Conservation (phyloP, 2,797 vertebrate species). For the Phrynocephalus vlangalii region DNA sequence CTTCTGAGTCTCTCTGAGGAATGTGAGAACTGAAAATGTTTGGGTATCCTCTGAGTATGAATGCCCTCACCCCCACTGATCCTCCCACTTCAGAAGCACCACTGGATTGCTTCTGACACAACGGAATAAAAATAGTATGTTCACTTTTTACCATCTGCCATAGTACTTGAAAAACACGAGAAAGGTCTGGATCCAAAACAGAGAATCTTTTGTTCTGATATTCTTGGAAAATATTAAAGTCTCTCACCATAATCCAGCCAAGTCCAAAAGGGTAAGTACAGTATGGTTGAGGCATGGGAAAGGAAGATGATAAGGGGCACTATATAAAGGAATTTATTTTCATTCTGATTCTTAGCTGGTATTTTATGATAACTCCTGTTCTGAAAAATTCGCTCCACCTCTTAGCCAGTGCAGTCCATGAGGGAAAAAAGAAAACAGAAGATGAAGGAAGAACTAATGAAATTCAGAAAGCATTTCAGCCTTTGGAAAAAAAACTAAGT, state of each 20-base stretch:
- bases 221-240: background rate
- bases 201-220: background rate
- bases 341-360: background rate
- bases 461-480: constrained; percentile 33
- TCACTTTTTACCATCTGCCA: background rate
- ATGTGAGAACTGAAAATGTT: no score
- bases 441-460: background rate
- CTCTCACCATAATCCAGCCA: background rate
- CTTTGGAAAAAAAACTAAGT: constrained; percentile 45
- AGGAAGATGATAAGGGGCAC: background rate
- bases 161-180: background rate
- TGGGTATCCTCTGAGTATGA: no score
- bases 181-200: background rate
- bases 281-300: background rate
- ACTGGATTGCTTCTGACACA: no score
- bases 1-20: no score
- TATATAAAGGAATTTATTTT: background rate
- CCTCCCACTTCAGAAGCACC: no score
- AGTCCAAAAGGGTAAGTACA: background rate
- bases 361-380: background rate
- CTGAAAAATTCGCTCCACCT: background rate
- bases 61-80: no score
- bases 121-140: no score
- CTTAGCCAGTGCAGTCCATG: constrained; percentile 11
- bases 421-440: background rate